Evolutionary conservation across 2,113 vertebrate genomes (phyloP), one percentile per base, ranked within the genome.

Genomic region (Sylvia atricapilla): DNA sequence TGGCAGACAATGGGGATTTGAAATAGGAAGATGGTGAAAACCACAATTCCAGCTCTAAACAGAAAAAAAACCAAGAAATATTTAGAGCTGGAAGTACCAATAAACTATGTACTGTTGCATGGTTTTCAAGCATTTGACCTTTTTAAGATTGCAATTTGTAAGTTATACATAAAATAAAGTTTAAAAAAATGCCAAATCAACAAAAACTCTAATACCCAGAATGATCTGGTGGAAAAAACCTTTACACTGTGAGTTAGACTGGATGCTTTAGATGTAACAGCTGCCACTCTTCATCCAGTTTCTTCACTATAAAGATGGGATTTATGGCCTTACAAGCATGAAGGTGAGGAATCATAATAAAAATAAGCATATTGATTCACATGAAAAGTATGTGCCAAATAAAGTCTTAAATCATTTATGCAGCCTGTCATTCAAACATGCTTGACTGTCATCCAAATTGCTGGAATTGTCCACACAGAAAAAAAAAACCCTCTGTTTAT

Each of bases 371-470:
- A 8, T 13, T 94, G 93, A 93, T 84, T 95, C 95, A 95, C 77
- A 78, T 66, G 37, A 96, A 78, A 87, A 92, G 49, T 68, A 89
- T 87, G 86, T 79, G 86, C 89, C 92, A 90, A 93, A 95, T 92
- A 94, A 95, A 96, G 46, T 52, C 58, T 82, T 94, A 90, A 96
- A 96, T 96, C 25, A 93, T 68, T 95, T 81, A 60, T 62, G 37
- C 69, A 69, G 69, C 69, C 37, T 96, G 76, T 90, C 90, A 89
- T 90, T 95, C 93, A 95, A 46, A 60, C 73, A 86, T 90, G 82
- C 43, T 96, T 90, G 92, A 82, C 80, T 89, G 46, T 58, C 86
- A 89, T 95, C 86, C 86, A 96, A 93, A 81, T 92, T 82, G 62
- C 83, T 92, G 69, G 83, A 94, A 72, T 90, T 84, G 73, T 84